Base-by-base conservation (phyloP, 2,113 vertebrate species). In the Caranx ignobilis region DNA sequence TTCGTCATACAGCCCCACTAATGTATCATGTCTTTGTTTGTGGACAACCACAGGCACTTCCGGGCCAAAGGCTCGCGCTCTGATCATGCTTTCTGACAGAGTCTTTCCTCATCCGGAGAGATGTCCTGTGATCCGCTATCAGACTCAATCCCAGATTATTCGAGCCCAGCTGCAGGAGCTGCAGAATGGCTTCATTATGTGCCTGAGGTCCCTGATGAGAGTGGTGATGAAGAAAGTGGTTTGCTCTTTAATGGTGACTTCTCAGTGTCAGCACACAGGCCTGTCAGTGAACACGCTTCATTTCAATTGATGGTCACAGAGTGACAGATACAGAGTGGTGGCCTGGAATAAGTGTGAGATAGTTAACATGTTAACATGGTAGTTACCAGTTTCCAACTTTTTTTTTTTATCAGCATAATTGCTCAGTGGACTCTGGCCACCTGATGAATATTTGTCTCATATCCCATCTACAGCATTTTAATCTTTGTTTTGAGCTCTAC, bases 161-260 rank as follows among this genome's bases (percentile, higher is more conserved):
- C 61, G 26, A 71, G 82, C 91, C 87, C 93, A 93, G 91, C 93
- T 93, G 92, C 89, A 78, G 62, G 77, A 81, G 72, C 83, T 13
- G 80, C 59, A 94, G 90, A 94, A 93, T 90, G 89, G 85, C 83
- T 91, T 89, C 87, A 92, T 93, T 93, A 92, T 94, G 65, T 47
- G 72, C 78, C 69, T n/a, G 72, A 79, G 85, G 89, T 72, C 75
- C 80, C 69, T 75, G 77, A 81, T 75, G 85, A 82, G 78, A 81
- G 71, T 87, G 87, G 56, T 64, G 52, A 83, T 66, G 73, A 69
- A 75, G 63, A 39, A 71, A 75, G 84, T 19, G 81, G 61, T 75
- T 57, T 79, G 78, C 82, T 78, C 71, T 87, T 83, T 64, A 82
- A 37, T 34, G 35, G 65, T 10, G 74, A 83, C 81, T 43, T 81